Evolutionary conservation across 2,888 invertebrate species (phyloP).

Genomic region (Leucozona laternaria): DNA sequence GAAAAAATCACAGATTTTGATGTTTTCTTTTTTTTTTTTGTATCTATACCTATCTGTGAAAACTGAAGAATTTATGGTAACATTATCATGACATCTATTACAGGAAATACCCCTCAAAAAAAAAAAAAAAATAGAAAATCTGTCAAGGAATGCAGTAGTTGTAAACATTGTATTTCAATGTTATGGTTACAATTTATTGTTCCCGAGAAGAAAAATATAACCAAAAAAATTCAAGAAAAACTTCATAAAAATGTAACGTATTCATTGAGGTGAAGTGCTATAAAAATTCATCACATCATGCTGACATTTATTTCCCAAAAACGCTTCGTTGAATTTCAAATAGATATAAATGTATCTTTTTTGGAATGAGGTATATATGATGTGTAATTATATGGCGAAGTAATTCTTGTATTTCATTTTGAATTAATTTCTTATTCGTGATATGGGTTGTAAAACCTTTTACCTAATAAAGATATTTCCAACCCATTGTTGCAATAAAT

Average conservation of each 20-base stretch:
- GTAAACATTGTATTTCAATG: conserved; percentile 30
- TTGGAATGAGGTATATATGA: not conserved
- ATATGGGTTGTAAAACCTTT: not conserved
- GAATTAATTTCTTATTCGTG: conserved; percentile 8
- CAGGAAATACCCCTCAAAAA: conserved; percentile 38
- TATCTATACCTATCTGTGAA: not conserved
- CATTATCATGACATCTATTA: conserved; percentile 38
- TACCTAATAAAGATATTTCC: conserved; percentile 2
- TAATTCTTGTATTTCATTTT: conserved; percentile 11
- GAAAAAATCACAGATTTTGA: conserved; percentile 1
- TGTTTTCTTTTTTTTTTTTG: not conserved
- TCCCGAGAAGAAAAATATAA: not conserved
- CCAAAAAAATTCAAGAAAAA: not conserved
- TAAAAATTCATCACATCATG: conserved; percentile 44
- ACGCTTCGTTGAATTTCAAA: conserved; percentile 42
- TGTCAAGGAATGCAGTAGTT: conserved; percentile 24
- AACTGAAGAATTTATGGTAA: conserved; percentile 54
- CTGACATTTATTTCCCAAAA: conserved; percentile 16
- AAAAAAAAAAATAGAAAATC: conserved; percentile 34
- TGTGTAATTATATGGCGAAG: conserved; percentile 9
- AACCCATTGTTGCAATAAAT: conserved; percentile 2
- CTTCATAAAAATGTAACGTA: conserved; percentile 34
- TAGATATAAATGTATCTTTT: conserved; percentile 4
- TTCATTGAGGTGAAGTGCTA: conserved; percentile 30
- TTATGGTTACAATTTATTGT: conserved; percentile 55